Evolutionary conservation across 2,797 vertebrate species (phyloP), one percentile per base, ranked within the genome.

Genomic region (Triplophysa bombifrons): DNA sequence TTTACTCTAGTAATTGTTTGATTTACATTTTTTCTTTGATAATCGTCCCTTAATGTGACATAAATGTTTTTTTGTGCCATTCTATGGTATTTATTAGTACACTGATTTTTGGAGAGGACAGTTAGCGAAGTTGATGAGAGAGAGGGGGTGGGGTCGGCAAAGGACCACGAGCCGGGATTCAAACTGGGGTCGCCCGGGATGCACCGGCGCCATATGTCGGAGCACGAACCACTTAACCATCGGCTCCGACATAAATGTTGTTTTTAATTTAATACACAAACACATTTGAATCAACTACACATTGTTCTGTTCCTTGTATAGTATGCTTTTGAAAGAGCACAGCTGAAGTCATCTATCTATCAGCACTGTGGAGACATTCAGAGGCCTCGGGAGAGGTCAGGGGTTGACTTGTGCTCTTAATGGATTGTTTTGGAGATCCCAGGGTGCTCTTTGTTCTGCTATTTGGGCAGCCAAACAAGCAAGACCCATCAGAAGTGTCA

Each of bases 391-490:
- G 70, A 81, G 66, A 34, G 82, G 78, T 61, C n/a, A 30, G 16
- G 46, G 82, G 80, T 85, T 79, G 81, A 83, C 69, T 58, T 70
- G 61, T 50, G 70, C 67, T 74, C 61, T 80, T 87, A 83, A 80
- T 74, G 64, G 69, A 68, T 71, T 50, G 67, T 75, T 80, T 63
- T 72, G 20, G 44, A 84, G 44, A 55, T 84, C 79, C 78, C 81
- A 46, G 38, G 55, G 80, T 83, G 79, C 74, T 66, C 48, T 80
- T 72, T 68, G 51, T 67, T 69, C 76, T 48, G 79, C 66, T 69
- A 67, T 83, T 63, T 51, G 78, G 75, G 48, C 80, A 76, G 74
- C 78, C 38, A 63, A 72, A 73, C 78, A 84, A 72, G 78, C 78
- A 60, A 60, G 66, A 64, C 80, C 76, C 74, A 78, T 83, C 75